Percentiles rank a stretch among this genome's conserved stretches.
These are phyloP conservation scores for Drosophila bifasciata DNA, from an alignment of 1,140 invertebrate genomes.

Conservation along the genomic window DNA sequence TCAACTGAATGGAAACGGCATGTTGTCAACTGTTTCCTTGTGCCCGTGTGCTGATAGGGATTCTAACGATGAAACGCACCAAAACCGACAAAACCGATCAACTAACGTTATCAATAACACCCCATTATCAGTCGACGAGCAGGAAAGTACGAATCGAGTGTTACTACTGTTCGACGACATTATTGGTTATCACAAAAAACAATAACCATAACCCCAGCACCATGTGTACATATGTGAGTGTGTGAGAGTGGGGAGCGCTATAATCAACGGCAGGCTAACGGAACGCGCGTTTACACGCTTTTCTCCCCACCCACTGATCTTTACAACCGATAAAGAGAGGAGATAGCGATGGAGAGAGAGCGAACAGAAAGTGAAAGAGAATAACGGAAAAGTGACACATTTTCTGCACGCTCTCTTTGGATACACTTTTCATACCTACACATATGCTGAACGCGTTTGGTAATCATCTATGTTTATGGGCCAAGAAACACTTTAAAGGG, in stretches of 20 bases:
- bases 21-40: conserved; percentile 28
- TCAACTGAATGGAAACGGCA: conserved; percentile 64
- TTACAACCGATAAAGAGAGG: neutral
- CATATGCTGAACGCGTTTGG: too few relatives aligned
- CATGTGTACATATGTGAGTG: too few relatives aligned
- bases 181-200: conserved; percentile 25
- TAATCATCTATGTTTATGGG: too few relatives aligned
- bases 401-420: neutral
- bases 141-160: conserved; percentile 1
- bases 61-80: conserved; percentile 22
- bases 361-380: neutral
- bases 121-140: conserved; percentile 43
- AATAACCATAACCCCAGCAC: too few relatives aligned
- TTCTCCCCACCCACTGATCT: too few relatives aligned
- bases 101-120: conserved; percentile 40
- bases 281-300: too few relatives aligned
- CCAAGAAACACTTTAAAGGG: too few relatives aligned
- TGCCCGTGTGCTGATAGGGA: conserved; percentile 23
- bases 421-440: too few relatives aligned
- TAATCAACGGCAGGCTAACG: too few relatives aligned
- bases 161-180: neutral
- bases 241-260: too few relatives aligned
- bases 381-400: neutral
- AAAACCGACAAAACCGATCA: conserved; percentile 28
- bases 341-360: neutral